These are phyloP conservation scores for Nemurella pictetii DNA, from an alignment of 2,888 invertebrate species.

Conservation along the genomic window DNA sequence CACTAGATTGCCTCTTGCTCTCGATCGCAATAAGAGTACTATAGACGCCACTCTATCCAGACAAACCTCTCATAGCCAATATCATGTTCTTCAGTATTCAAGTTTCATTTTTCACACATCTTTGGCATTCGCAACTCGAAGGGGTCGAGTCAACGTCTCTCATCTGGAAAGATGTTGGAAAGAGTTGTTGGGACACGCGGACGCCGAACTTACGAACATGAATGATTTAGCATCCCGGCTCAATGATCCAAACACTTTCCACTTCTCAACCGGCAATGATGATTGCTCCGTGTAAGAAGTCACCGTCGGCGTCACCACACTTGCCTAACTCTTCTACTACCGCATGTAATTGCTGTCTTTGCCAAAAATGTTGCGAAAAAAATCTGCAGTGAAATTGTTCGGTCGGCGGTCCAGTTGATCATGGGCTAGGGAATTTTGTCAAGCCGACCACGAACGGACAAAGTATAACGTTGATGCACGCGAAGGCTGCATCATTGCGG, in stretches of 20 bases:
- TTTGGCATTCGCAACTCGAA: not conserved
- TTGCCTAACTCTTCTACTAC: too few relatives aligned
- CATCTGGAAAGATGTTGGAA: not conserved
- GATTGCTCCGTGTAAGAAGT: not conserved
- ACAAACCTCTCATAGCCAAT: not conserved
- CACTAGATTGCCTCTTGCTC: not conserved
- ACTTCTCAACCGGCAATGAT: not conserved
- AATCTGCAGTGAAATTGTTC: too few relatives aligned
- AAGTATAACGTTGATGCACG: not conserved
- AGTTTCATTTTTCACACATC: not conserved
- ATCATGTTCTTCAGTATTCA: not conserved
- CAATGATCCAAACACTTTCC: not conserved
- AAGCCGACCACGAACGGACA: not conserved
- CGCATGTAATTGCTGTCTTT: too few relatives aligned
- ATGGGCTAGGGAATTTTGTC: too few relatives aligned
- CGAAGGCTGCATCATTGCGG: not conserved
- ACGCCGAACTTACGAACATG: not conserved
- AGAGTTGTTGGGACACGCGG: not conserved
- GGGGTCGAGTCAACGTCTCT: not conserved
- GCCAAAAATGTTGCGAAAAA: too few relatives aligned
- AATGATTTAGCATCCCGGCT: not conserved
- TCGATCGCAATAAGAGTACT: not conserved
- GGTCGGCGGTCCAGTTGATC: not conserved
- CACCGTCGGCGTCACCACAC: too few relatives aligned
- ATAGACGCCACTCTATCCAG: not conserved